phyloP scores from a whole-genome alignment of 1,140 invertebrate species.

The Aphaenogaster rudis region DNA sequence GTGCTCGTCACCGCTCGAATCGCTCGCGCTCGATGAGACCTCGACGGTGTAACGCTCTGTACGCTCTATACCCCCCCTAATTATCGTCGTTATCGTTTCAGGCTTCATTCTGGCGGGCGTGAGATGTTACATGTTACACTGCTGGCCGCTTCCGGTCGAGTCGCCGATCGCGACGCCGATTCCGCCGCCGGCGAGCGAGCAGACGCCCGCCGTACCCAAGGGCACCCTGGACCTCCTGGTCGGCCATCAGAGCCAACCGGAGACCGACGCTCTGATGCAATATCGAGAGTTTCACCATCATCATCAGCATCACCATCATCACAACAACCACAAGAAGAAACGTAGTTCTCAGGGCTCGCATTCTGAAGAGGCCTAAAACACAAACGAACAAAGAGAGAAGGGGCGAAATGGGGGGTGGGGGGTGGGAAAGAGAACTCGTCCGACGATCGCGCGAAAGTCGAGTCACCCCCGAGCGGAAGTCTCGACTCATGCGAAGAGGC shows the following conservation, averaged over 20 bases:
- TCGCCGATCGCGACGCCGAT: constrained; percentile 82
- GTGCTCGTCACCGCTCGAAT: background rate
- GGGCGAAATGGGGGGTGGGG: background rate
- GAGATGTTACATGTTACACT: constrained; percentile 84
- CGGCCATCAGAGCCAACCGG: constrained; percentile 83
- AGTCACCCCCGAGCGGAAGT: background rate
- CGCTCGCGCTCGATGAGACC: background rate
- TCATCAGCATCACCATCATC: constrained; percentile 81
- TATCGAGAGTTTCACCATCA: constrained; percentile 74
- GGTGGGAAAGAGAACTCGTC: background rate
- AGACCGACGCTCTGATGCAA: constrained; percentile 81
- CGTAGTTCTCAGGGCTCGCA: constrained; percentile 83
- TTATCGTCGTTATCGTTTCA: constrained; percentile 46
- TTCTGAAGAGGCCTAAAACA: constrained; percentile 82
- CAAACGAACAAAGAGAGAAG: background rate
- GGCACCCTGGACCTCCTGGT: constrained; percentile 81
- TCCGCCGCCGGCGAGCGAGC: constrained; percentile 74
- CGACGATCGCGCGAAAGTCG: constrained; percentile 3
- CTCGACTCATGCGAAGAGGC: background rate
- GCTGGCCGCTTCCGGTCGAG: constrained; percentile 81
- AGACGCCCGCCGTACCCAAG: constrained; percentile 70
- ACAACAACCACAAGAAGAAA: constrained; percentile 84
- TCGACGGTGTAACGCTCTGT: too few species aligned
- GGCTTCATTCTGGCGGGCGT: constrained; percentile 82
- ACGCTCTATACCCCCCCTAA: background rate